These are phyloP conservation scores for Aselliscus stoliczkanus DNA, from an alignment of 2,797 vertebrate species.

Conservation along the genomic window DNA sequence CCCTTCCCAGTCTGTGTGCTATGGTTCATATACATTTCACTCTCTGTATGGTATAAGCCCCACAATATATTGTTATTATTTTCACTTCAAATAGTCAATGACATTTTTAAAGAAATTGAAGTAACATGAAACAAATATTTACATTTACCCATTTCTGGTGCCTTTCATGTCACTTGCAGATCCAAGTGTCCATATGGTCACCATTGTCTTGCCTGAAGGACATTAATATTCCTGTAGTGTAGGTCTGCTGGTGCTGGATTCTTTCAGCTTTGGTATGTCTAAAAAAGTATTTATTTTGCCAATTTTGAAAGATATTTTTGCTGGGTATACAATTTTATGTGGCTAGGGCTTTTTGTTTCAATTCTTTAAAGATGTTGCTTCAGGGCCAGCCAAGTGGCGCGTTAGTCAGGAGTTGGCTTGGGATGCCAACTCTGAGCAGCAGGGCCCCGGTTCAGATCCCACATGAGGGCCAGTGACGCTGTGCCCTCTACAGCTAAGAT, in stretches of 20 bases:
- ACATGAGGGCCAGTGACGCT: no score
- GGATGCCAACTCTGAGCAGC: no score
- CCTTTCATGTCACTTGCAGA: not conserved
- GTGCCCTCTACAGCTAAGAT: no score
- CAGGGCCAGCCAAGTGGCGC: no score
- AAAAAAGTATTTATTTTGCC: not conserved
- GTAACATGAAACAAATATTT: not conserved
- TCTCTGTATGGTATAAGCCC: not conserved
- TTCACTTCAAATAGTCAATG: not conserved
- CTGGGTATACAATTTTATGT: not conserved
- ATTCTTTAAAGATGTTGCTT: not conserved
- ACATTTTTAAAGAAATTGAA: not conserved
- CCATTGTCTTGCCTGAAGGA: not conserved
- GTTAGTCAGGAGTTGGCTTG: no score
- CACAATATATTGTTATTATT: not conserved
- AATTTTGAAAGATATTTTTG: not conserved
- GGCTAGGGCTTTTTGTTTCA: not conserved
- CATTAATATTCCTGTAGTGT: not conserved
- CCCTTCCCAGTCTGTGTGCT: not conserved
- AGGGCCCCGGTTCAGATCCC: no score
- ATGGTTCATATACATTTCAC: rapidly evolving
- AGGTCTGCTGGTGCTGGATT: not conserved
- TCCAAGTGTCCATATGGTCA: not conserved
- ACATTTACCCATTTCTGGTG: not conserved
- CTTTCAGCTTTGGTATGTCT: not conserved